These are phyloP conservation scores for Catonia carolina DNA, from an alignment of 2,888 invertebrate genomes.

Conservation along the genomic window DNA sequence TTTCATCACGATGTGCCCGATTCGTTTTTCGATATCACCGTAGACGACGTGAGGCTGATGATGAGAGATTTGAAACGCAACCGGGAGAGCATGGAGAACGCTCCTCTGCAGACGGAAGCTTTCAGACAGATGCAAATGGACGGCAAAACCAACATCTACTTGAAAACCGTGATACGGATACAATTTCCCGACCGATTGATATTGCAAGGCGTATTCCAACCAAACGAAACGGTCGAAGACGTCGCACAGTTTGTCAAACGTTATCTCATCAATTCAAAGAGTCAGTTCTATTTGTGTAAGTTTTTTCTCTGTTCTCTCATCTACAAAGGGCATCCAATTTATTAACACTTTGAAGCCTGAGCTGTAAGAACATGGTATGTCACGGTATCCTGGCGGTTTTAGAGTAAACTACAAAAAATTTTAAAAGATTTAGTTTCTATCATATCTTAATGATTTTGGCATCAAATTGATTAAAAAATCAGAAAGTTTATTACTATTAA, in stretches of 20 bases:
- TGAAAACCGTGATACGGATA: slow-evolving; percentile 70
- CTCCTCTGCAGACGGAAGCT: slow-evolving; percentile 62
- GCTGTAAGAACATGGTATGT: no score
- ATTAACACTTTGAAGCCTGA: no score
- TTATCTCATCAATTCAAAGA: slow-evolving; percentile 57
- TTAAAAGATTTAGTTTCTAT: no score
- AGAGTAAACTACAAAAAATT: no score
- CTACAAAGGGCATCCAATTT: no score
- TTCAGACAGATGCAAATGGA: slow-evolving; percentile 54
- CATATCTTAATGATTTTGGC: no score
- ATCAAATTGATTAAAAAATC: no score
- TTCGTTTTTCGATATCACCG: slow-evolving; percentile 80
- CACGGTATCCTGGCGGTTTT: no score
- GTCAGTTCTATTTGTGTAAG: slow-evolving; percentile 76
- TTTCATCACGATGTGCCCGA: slow-evolving; percentile 60
- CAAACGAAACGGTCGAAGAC: slow-evolving; percentile 63
- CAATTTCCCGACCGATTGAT: slow-evolving; percentile 82
- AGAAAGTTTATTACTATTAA: no score
- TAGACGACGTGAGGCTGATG: slow-evolving; percentile 71
- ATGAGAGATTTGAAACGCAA: slow-evolving; percentile 62
- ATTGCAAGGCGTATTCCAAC: slow-evolving; percentile 77
- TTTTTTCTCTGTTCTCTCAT: no score
- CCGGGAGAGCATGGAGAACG: slow-evolving; percentile 58
- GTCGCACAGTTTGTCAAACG: slow-evolving; percentile 67
- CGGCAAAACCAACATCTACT: slow-evolving; percentile 57